Evolutionary conservation across 2,797 vertebrate species (phyloP).

Genomic region (Melanotaenia maccullochi): DNA sequence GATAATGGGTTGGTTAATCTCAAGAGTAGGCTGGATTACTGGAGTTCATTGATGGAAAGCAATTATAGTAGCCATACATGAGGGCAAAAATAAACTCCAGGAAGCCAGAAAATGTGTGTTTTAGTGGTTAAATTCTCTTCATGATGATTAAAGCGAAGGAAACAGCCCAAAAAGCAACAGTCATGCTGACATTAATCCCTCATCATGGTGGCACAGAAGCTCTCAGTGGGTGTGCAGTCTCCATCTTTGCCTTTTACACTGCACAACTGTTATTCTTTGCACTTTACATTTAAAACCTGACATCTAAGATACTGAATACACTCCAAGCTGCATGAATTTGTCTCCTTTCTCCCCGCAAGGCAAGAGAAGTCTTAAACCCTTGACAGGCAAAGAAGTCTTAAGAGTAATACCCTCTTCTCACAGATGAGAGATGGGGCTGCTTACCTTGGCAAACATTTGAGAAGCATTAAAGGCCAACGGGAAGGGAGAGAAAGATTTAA

Average conservation of each 20-base stretch:
- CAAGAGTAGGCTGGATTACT: constrained; percentile 51
- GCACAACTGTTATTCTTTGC: not conserved
- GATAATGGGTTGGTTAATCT: constrained; percentile 71
- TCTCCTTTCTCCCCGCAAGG: constrained; percentile 11
- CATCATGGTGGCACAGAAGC: not conserved
- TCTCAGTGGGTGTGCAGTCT: not conserved
- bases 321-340: constrained; percentile 1
- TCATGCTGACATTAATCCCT: constrained; percentile 19
- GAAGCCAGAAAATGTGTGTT: constrained; percentile 2
- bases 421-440: constrained; percentile 35
- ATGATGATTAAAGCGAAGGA: not conserved
- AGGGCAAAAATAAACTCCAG: not conserved
- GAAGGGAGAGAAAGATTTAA: constrained; percentile 34
- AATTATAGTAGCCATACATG: not conserved
- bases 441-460: constrained; percentile 70
- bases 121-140: not conserved
- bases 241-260: not conserved
- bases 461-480: constrained; percentile 46
- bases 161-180: not conserved
- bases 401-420: constrained; percentile 7
- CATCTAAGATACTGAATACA: constrained; percentile 1
- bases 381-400: constrained; percentile 13
- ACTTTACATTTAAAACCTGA: constrained; percentile 13
- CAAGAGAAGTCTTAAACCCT: constrained; percentile 3
- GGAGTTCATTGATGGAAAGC: constrained; percentile 17